Conservation (phyloP, 1,140 invertebrate species). For the Tachypleus tridentatus region DNA sequence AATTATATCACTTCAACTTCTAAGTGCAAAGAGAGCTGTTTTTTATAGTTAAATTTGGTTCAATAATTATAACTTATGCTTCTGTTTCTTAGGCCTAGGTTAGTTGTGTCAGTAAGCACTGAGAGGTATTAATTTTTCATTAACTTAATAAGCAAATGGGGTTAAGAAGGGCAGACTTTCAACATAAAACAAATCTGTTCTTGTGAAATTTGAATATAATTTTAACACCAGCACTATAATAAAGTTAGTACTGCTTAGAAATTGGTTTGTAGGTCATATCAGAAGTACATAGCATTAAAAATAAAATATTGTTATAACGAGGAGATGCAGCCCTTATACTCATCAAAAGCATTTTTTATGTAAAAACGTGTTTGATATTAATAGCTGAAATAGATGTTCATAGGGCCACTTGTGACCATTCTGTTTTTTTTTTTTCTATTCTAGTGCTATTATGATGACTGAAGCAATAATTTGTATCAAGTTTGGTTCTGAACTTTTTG, state of each 20-base stretch:
- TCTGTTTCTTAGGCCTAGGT: too few relatives aligned
- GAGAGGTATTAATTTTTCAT: too few relatives aligned
- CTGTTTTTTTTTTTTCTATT: conserved; percentile 23
- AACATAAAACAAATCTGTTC: too few relatives aligned
- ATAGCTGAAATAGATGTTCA: background rate
- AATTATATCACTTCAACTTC: too few relatives aligned
- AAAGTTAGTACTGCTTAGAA: background rate
- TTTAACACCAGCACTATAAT: too few relatives aligned
- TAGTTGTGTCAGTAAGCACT: too few relatives aligned
- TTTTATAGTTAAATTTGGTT: too few relatives aligned
- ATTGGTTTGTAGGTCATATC: background rate
- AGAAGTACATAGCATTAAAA: background rate
- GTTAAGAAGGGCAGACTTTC: too few relatives aligned
- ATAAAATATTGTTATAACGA: background rate
- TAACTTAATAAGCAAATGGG: too few relatives aligned
- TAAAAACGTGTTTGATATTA: background rate
- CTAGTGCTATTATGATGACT: conserved; percentile 70
- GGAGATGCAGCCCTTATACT: background rate
- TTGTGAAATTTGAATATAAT: too few relatives aligned
- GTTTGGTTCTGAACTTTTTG: conserved; percentile 84
- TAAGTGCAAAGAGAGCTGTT: too few relatives aligned
- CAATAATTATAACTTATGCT: too few relatives aligned
- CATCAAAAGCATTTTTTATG: background rate
- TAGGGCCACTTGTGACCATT: background rate
- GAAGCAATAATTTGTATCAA: conserved; percentile 94